Base-by-base conservation (phyloP, 2,888 invertebrate genomes). In the Diabrotica balteata region DNA sequence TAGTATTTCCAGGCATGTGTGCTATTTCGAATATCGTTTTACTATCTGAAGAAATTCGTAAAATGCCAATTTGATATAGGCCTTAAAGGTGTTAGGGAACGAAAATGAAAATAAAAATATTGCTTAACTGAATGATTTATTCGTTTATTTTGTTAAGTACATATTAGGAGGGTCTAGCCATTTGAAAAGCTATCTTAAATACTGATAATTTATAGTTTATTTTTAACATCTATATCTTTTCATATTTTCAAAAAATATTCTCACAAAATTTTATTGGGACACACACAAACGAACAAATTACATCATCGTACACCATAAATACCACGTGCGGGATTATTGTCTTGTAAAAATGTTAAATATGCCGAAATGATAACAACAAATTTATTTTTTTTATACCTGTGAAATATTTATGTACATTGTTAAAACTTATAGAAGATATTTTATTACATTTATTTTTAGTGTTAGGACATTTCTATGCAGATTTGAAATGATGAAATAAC, bases 131-230 rank as follows among this genome's bases (percentile, higher is more conserved):
- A 80, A 81, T 80, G 76, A 75, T 79, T 81, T 80, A 81, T 80
- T 82, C 77, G 77, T 80, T 80, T 78, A 78, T 78, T 77, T 78
- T 80, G 77, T 76, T 82, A 81, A 81, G 77, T 83, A 83, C 83
- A 84, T 82, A 80, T 82, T 83, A 84, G 84, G 83, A 83, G 82
- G 84, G 82, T 82, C 83, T 84, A 84, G 83, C 84, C 83, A 80
- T 82, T 83, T 81, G 80, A 84, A 80, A 84, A 84, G 84, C 84
- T 84, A 84, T 83, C 80, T 81, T 84, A 83, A 84, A 84, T 84
- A 84, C 84, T 84, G 84, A 84, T 84, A 84, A 82, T 83, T 82
- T 80, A 81, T 82, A 80, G 80, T 80, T 80, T 80, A 80, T 79
- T 78, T 81, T 80, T 78, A 80, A 81, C 81, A 82, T 81, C 80